phyloP scores from a whole-genome alignment of 2,888 invertebrate species.

The Tetranychus truncatus region DNA sequence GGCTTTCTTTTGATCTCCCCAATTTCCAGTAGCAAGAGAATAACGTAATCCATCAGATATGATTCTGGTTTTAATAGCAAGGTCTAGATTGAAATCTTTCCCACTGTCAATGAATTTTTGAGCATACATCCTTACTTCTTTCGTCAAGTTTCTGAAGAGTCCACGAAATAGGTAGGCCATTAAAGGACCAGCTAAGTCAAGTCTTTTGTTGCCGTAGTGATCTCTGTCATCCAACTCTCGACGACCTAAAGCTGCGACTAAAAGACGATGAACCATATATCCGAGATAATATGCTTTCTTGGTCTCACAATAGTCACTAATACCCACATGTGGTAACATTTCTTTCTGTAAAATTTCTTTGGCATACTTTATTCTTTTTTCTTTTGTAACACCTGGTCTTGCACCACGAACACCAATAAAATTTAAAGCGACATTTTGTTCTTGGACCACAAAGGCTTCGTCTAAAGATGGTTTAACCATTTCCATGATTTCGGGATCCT shows the following conservation, averaged over 20 bases:
- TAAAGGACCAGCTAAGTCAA: constrained; percentile 91
- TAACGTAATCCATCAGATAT: constrained; percentile 95
- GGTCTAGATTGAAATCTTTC: constrained; percentile 91
- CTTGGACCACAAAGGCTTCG: constrained; percentile 98
- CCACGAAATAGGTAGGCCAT: constrained; percentile 92
- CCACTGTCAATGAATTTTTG: constrained; percentile 97
- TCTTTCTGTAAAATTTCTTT: constrained; percentile 98
- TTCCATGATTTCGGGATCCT: constrained; percentile 99
- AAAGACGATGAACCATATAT: constrained; percentile 93
- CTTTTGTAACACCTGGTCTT: constrained; percentile 91
- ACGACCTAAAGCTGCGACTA: constrained; percentile 82
- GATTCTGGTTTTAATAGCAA: constrained; percentile 87
- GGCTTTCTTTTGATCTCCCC: constrained; percentile 99
- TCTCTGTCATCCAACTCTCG: constrained; percentile 95
- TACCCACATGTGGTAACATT: constrained; percentile 98
- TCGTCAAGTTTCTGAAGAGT: constrained; percentile 81
- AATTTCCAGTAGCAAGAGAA: constrained; percentile 96
- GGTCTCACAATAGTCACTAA: constrained; percentile 97
- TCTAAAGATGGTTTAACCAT: constrained; percentile 99
- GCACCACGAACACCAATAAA: constrained; percentile 97
- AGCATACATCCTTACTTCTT: constrained; percentile 93
- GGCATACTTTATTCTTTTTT: constrained; percentile 96
- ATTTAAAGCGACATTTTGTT: constrained; percentile 93
- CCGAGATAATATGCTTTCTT: constrained; percentile 74
- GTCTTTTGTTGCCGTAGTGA: constrained; percentile 97